Evolutionary conservation across 2,797 vertebrate genomes (phyloP), one percentile per base, ranked within the genome.

Genomic region (Hipposideros larvatus): DNA sequence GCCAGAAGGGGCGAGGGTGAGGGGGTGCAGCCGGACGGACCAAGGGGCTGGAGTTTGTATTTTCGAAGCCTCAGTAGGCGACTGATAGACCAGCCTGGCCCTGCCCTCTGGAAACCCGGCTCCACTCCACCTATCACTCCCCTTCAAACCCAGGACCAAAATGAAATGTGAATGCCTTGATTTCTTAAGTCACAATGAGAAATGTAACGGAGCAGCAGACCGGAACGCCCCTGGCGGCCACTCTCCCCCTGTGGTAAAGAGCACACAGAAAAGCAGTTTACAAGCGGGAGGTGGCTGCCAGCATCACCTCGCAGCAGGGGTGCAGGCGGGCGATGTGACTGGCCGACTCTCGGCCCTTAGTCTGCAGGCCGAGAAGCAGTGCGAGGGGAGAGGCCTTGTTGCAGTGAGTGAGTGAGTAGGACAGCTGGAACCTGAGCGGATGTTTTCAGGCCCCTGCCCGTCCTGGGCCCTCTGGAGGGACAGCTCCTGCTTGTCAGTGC

Each of bases 321-420:
- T 34, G n/a, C 2, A 19, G 18, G 7, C 8, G 11, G 73, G 48
- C 18, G 46, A n/a, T 14, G 21, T n/a, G 34, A 66, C 22, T 22
- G 10, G 34, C 18, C 5, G 7, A 21, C 57, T 21, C 18, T 2
- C 0, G 2, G 16, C n/a, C 4, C 53, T 70, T n/a, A 9, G 43
- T 66, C n/a, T 70, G 14, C 73, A 74, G 7, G n/a, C 22, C 11
- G 22, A 31, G n/a, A 75, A 68, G 51, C 37, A 11, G 34, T 19
- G 55, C 6, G 14, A 28, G 13, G 55, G 26, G 10, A 55, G 77
- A 4, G 24, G 19, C 46, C 61, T 71, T 63, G 26, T 31, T 75
- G 53, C 43, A 31, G 51, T 24, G n/a, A 70, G 21, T 43, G 19
- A 59, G 28, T 16, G 13, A 51, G 14, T 43, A 34, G 65, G 59